These are phyloP conservation scores for Sebastes steindachneri DNA, from an alignment of 2,797 vertebrate species.

Conservation along the genomic window DNA sequence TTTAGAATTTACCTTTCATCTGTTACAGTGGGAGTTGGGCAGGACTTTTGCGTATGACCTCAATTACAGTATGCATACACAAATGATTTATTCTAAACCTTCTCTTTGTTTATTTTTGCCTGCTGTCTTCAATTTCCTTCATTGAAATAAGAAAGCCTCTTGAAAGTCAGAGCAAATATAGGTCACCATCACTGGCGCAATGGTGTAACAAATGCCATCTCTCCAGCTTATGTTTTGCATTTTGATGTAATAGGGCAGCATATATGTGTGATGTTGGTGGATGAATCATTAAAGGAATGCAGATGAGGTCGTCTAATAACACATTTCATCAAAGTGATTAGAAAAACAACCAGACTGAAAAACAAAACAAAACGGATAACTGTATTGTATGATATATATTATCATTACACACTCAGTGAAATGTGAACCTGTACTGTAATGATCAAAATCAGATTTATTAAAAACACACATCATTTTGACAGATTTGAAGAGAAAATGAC, in stretches of 20 bases:
- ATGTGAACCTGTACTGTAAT: background rate
- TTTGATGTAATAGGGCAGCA: constrained; percentile 69
- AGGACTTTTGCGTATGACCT: constrained; percentile 66
- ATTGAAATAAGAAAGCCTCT: constrained; percentile 54
- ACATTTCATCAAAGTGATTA: constrained; percentile 48
- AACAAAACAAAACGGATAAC: background rate
- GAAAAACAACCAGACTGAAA: constrained; percentile 1
- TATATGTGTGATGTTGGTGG: constrained; percentile 40
- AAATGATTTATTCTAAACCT: constrained; percentile 47
- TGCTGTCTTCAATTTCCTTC: constrained; percentile 40
- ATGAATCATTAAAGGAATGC: constrained; percentile 58
- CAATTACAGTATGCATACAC: constrained; percentile 50
- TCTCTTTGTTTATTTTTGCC: constrained; percentile 39
- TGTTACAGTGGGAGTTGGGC: constrained; percentile 22
- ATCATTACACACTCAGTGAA: background rate
- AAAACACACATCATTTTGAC: background rate
- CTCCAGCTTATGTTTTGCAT: constrained; percentile 63
- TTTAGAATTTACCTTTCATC: constrained; percentile 37
- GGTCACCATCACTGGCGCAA: constrained; percentile 62
- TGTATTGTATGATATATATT: background rate
- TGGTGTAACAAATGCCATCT: constrained; percentile 63
- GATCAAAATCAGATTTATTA: background rate
- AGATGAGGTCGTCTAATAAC: constrained; percentile 57
- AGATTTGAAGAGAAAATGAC: background rate
- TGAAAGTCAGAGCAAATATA: constrained; percentile 72